Evolutionary conservation across 64 coral and sea anemone species (phyloP).

Genomic region (Stylophora pistillata): DNA sequence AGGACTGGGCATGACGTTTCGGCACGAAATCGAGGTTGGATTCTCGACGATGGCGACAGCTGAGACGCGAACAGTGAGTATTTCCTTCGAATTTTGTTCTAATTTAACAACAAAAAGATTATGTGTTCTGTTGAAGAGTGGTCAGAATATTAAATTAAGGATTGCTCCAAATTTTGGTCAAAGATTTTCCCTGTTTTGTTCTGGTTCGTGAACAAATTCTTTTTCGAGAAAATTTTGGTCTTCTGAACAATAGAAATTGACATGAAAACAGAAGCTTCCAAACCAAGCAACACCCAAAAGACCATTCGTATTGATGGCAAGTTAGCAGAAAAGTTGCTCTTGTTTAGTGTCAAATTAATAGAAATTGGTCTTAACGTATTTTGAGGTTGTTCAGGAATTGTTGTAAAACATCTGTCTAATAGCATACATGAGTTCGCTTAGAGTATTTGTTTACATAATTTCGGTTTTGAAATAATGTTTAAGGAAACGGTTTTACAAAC

Average conservation of each 20-base stretch:
- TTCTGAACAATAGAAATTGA: slow-evolving; percentile 95
- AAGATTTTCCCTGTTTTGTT: neutral
- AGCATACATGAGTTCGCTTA: slow-evolving; percentile 14
- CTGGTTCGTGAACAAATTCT: slow-evolving; percentile 50
- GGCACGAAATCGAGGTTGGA: slow-evolving; percentile 80
- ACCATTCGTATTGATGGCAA: neutral
- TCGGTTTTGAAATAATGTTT: neutral
- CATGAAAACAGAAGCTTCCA: slow-evolving; percentile 80
- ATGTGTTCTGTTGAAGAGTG: slow-evolving; percentile 49
- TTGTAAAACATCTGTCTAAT: slow-evolving; percentile 16
- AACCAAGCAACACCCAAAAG: slow-evolving; percentile 47
- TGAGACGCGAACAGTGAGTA: slow-evolving; percentile 99
- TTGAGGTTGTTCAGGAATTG: slow-evolving; percentile 24
- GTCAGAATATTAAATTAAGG: slow-evolving; percentile 19
- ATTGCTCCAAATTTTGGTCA: slow-evolving; percentile 30
- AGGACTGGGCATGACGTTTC: slow-evolving; percentile 34
- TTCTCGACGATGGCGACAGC: slow-evolving; percentile 99
- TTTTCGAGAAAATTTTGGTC: slow-evolving; percentile 73
- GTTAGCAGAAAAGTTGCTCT: neutral
- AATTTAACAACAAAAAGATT: slow-evolving; percentile 58
- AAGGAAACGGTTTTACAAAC: neutral
- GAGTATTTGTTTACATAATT: slow-evolving; percentile 57
- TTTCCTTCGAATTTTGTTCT: slow-evolving; percentile 85
- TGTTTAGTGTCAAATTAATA: slow-evolving; percentile 23
- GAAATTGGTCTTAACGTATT: slow-evolving; percentile 23